phyloP scores from a whole-genome alignment of 2,797 vertebrate genomes.

The Graptemys geographica region DNA sequence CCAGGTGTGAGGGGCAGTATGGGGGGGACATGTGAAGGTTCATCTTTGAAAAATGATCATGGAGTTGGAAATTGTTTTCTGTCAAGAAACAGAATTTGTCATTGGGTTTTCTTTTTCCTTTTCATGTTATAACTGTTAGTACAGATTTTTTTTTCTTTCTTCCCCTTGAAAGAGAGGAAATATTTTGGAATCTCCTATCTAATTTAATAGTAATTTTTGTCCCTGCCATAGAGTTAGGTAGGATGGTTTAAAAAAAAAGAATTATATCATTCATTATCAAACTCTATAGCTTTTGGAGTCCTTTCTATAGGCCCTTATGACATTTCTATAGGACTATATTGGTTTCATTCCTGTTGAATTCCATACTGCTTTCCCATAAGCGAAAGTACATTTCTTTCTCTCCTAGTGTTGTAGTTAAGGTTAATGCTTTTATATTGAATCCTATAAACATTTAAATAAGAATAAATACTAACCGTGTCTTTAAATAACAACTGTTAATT shows the following conservation, averaged over 20 bases:
- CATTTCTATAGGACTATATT: background rate
- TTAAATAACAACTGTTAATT: background rate
- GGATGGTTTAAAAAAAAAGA: background rate
- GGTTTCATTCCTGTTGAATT: background rate
- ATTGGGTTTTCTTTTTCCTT: background rate
- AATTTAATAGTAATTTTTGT: slow-evolving; percentile 29
- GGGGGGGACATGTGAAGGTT: background rate
- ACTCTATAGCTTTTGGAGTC: background rate
- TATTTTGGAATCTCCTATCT: background rate
- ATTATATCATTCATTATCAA: background rate
- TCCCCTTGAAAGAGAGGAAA: background rate
- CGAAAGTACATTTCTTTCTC: background rate
- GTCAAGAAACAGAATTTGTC: background rate
- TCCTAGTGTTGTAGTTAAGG: background rate
- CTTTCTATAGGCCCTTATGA: background rate
- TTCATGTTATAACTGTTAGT: background rate
- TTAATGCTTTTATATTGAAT: background rate
- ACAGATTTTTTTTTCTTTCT: background rate
- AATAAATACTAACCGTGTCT: background rate
- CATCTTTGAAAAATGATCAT: background rate
- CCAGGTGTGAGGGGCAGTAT: background rate
- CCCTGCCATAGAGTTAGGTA: background rate
- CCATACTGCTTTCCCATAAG: background rate
- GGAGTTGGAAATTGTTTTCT: background rate
- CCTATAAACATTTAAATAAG: background rate